Percentiles rank a stretch among this genome's conserved stretches.
phyloP scores from a whole-genome alignment of 1,140 invertebrate species.

The Chelonus insularis region DNA sequence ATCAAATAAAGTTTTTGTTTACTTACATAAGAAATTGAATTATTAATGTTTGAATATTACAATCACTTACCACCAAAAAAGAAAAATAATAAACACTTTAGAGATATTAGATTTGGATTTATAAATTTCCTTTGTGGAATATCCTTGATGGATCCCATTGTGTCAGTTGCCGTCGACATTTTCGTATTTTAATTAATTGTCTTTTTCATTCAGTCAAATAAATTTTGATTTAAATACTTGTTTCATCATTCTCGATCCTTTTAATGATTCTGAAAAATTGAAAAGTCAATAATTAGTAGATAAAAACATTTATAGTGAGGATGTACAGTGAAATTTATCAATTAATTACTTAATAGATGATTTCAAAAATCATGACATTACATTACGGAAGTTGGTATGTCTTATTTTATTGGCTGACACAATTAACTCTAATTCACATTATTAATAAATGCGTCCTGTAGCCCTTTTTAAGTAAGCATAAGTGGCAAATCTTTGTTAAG shows the following conservation, averaged over 20 bases:
- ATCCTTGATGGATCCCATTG: conserved; percentile 40
- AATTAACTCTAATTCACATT: conserved; percentile 4
- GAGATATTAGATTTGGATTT: conserved; percentile 57
- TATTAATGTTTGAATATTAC: too few relatives aligned
- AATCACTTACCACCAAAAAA: conserved; percentile 61
- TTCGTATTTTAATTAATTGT: conserved; percentile 19
- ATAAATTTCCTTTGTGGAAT: conserved; percentile 41
- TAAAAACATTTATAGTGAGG: too few relatives aligned
- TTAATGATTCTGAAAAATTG: not conserved
- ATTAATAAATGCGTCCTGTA: conserved; percentile 28
- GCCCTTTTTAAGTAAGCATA: not conserved
- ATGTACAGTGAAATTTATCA: too few relatives aligned
- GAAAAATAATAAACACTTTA: conserved; percentile 61
- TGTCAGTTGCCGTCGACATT: conserved; percentile 41
- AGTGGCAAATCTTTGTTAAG: not conserved
- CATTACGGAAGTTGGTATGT: conserved; percentile 30
- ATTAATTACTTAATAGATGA: too few relatives aligned
- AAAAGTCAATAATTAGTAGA: not conserved
- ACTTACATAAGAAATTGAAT: too few relatives aligned
- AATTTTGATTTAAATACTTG: conserved; percentile 4
- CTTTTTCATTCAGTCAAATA: not conserved
- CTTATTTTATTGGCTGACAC: conserved; percentile 30
- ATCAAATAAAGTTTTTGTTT: too few relatives aligned
- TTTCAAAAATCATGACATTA: too few relatives aligned
- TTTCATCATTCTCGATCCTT: not conserved